Evolutionary conservation across 2,797 vertebrate species (phyloP), one percentile per base, ranked within the genome.

Genomic region (Myripristis murdjan): DNA sequence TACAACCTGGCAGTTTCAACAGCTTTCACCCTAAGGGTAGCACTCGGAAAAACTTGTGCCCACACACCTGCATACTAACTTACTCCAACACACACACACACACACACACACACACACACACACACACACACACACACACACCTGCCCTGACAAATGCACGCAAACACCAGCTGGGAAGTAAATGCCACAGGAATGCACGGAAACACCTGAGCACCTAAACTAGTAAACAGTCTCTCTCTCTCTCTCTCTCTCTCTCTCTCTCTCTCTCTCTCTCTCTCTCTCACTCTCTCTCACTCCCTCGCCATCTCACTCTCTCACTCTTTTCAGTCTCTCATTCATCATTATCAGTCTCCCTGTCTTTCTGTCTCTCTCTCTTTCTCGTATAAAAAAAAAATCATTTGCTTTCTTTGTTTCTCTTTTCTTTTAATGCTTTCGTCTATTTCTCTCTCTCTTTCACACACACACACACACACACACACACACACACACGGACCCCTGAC

Each of bases 1-100:
- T 79, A 70, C 47, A 35, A 77, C 52, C 72, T 87, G 84, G 72
- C 83, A 84, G 80, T 61, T 67, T 58, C 61, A 81, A 64, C 41
- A 62, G 70, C 68, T 75, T 86, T 69, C 51, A 79, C 66, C 87
- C 76, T 53, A 0, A 78, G 81, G 83, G 72, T 22, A 53, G 63
- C 0, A 56, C 44, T 9, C 6, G 61, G 41, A 53, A 56, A 75
- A 79, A 68, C 70, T 49, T 57, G 54, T 61, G 65, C 39, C 20
- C 59, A 68, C 67, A 65, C 71, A 75, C 77, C 62, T 73, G 72
- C 75, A 71, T 57, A 46, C 58, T 57, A 66, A 81, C 69, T 16
- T 14, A 18, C 28, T 15, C 12, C 0, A 41, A 56, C 67, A 68
- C 64, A 52, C 43, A 64, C 37, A 51, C 41, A 44, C 51, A 64